Percentiles rank a stretch among this genome's conserved stretches.
Conservation (phyloP, 1,140 invertebrate species). For the Brachionus sp. region DNA sequence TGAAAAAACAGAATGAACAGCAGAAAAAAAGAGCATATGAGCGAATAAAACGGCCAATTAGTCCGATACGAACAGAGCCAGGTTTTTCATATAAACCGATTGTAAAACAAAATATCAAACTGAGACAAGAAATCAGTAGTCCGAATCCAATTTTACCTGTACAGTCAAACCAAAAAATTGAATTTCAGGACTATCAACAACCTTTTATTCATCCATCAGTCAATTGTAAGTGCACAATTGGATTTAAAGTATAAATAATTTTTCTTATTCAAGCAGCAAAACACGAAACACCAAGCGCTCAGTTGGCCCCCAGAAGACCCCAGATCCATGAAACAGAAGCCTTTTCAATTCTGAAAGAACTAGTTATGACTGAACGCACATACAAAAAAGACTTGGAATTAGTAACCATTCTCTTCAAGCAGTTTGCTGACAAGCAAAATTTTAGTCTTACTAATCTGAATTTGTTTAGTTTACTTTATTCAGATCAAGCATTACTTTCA, state of each 20-base stretch:
- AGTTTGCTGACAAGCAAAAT: conserved; percentile 7
- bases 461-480: not conserved
- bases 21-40: not conserved
- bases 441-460: not conserved
- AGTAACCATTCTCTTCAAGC: not conserved
- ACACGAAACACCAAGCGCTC: not conserved
- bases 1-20: conserved; percentile 15
- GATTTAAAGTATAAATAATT: not conserved
- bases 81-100: not conserved
- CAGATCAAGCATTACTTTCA: conserved; percentile 63
- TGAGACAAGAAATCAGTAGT: not conserved
- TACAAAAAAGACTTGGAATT: conserved; percentile 82
- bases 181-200: not conserved
- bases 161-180: not conserved
- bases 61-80: not conserved
- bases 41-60: conserved; percentile 9
- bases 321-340: conserved; percentile 58
- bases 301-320: not conserved
- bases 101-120: not conserved
- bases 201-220: not conserved
- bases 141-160: not conserved
- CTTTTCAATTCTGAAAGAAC: conserved; percentile 87
- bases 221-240: not conserved
- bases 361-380: conserved; percentile 89
- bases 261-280: not conserved